Evolutionary conservation across 2,797 vertebrate species (phyloP).

Genomic region (Alca torda): DNA sequence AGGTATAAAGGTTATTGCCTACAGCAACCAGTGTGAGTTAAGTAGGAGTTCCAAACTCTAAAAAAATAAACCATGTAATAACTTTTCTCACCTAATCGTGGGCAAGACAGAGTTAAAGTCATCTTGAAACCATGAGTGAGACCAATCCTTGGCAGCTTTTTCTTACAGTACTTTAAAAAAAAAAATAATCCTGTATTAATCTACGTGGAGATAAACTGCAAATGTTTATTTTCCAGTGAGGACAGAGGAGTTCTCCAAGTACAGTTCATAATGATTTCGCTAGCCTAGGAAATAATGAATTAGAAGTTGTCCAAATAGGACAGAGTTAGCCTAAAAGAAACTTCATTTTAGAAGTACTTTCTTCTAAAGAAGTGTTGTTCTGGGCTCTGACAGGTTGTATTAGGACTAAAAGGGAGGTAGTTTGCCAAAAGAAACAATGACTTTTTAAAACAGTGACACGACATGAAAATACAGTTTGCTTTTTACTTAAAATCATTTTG

Average conservation of each 20-base stretch:
- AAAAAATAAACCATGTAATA: not conserved
- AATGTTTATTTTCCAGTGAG: not conserved
- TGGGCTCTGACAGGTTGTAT: not conserved
- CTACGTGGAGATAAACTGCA: not conserved
- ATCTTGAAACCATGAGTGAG: not conserved
- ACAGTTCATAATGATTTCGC: not conserved
- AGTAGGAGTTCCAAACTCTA: not conserved
- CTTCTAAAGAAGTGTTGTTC: not conserved
- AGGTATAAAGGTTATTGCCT: not conserved
- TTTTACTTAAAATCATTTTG: not conserved
- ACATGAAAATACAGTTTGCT: not conserved
- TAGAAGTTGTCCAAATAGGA: not conserved
- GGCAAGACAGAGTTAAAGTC: not conserved
- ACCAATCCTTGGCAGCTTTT: not conserved
- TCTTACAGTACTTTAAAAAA: not conserved
- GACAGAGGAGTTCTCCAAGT: not conserved
- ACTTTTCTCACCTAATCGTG: not conserved
- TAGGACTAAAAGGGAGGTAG: not conserved
- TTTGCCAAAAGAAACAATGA: not conserved
- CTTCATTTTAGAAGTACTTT: not conserved
- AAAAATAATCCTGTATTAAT: not conserved
- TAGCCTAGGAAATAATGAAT: not conserved
- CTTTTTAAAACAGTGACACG: not conserved
- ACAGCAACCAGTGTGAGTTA: not conserved
- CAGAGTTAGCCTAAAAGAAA: not conserved